Base-by-base conservation (phyloP, 2,113 vertebrate genomes). In the Centrocercus urophasianus region DNA sequence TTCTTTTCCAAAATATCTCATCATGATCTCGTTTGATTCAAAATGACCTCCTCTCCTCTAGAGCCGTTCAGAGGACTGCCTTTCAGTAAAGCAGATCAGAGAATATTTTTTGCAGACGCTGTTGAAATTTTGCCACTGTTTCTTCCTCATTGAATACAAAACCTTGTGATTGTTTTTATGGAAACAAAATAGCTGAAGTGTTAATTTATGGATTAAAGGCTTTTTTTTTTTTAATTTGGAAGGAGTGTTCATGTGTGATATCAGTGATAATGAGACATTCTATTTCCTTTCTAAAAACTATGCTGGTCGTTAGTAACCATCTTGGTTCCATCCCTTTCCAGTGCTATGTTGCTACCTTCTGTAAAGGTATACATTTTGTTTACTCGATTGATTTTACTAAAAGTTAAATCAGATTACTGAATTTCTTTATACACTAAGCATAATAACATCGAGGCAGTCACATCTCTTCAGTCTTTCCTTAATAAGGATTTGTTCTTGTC, bases 401-500 rank as follows among this genome's bases (percentile, higher is more conserved):
- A 85, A 66, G 61, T 64, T 80, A 82, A 84, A 88, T 72, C 36
- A 60, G 27, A 47, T 54, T 78, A 30, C 70, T 88, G 83, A 74
- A 86, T 74, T 94, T 80, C 59, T 76, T 85, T 45, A 60, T 32
- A 18, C 7, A 11, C 57, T 82, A 71, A 86, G 48, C 24, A 71
- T 50, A 74, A 24, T 20, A 76, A 76, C 63, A 81, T 79, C 47
- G 71, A 75, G 69, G 24, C 79, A 80, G 30, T 67, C 71, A 42
- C 61, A 95, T 93, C 89, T 97, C 88, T 78, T 90, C 27, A 4
- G 1, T 38, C 94, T 88, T 95, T 40, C 61, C 75, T 88, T 88
- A 85, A 11, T 71, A 75, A 69, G 67, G 54, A 16, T 69, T 93
- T 56, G 21, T 34, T 81, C 84, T 94, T 76, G 10, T 82, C 56